Evolutionary conservation across 2,797 vertebrate genomes (phyloP), one percentile per base, ranked within the genome.

Genomic region (Acanthurus lineatus): DNA sequence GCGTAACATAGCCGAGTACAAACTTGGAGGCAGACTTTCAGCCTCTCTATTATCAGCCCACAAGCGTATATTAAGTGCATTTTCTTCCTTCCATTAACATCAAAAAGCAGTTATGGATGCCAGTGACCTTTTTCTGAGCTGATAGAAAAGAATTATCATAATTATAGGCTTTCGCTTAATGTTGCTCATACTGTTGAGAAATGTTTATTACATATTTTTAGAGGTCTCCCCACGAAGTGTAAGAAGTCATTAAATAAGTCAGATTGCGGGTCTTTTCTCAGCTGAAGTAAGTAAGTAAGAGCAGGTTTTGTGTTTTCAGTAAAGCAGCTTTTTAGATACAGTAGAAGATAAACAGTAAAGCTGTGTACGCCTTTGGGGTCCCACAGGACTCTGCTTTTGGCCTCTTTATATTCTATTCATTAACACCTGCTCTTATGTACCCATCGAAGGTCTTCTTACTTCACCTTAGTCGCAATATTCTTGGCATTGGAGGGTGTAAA

Each of bases 1-100:
- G 69, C 85, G 65, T 61, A 76, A 53, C 67, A 17, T 20, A 20
- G 15, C 69, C 70, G 52, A 79, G 51, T 12, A 69, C 63, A 73
- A 79, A 82, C 68, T 65, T 28, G 17, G 66, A 80, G 32, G 19
- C 66, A 65, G 52, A 52, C n/a, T 62, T 68, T 28, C 32, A 56
- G 63, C 17, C 11, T 76, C 53, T 71, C 19, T 62, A 9, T 69
- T 69, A 74, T 25, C 44, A 51, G 58, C 35, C 40, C 40, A 4
- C 3, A 0, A 70, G 51, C 45, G 20, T 19, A 16, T 16, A 40
- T 4, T 1, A 17, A 16, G 12, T n/a, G 7, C 6, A 6, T 11
- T 51, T 65, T 48, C n/a, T 48, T 20, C 22, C n/a, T 20, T 60
- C 9, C 9, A n/a, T 56, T 47, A 9, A 22, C 47, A 69, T 76